phyloP scores from a whole-genome alignment of 2,888 invertebrate species.

The Norana najaformis region DNA sequence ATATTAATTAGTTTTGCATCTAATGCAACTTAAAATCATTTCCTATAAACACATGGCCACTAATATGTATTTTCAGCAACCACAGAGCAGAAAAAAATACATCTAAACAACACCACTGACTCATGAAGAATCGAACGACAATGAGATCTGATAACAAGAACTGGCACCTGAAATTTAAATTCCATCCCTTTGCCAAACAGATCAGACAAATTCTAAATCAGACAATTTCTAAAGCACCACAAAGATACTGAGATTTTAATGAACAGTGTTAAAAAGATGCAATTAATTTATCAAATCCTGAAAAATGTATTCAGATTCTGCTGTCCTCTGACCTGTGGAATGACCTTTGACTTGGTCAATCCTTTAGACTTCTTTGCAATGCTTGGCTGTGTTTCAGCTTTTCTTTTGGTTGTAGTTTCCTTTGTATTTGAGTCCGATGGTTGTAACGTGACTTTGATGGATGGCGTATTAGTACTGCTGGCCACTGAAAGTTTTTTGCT shows the following conservation, averaged over 20 bases:
- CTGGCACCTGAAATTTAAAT: neutral
- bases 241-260: neutral
- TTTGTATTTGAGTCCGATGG: neutral
- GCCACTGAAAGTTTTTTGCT: neutral
- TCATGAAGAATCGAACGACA: neutral
- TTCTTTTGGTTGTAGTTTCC: neutral
- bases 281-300: constrained; percentile 33
- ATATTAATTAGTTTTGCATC: no score
- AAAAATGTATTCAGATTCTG: constrained; percentile 39
- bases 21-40: neutral
- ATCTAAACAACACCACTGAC: neutral
- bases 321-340: constrained; percentile 38
- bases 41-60: neutral
- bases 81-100: neutral
- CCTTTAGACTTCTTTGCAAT: constrained; percentile 5
- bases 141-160: neutral
- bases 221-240: neutral
- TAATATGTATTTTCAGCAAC: neutral
- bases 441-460: neutral
- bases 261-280: no score
- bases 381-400: neutral
- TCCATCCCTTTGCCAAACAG: neutral
- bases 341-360: constrained; percentile 27
- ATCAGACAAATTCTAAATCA: neutral
- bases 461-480: neutral